phyloP scores from a whole-genome alignment of 2,888 invertebrate species.

The Alcis repandata region DNA sequence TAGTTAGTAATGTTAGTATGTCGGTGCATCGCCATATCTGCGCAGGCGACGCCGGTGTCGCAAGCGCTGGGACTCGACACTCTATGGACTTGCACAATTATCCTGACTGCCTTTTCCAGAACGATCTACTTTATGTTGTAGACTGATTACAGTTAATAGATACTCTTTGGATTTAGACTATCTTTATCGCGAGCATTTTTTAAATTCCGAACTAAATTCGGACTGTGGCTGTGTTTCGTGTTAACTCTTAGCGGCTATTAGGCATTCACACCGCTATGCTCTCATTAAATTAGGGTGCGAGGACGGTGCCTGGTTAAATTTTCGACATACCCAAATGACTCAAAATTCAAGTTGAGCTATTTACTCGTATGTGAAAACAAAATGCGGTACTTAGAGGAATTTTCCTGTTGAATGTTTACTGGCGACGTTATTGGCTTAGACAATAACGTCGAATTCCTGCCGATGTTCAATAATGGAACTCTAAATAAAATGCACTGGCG shows the following conservation, averaged over 20 bases:
- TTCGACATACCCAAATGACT: too few species aligned
- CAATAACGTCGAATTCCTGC: slow-evolving; percentile 30
- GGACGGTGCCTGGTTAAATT: not conserved
- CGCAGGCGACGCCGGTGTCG: slow-evolving; percentile 15
- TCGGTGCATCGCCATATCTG: slow-evolving; percentile 31
- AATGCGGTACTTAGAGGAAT: not conserved
- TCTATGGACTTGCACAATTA: slow-evolving; percentile 35
- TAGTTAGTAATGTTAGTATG: not conserved
- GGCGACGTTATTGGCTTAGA: too few species aligned
- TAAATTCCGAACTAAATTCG: too few species aligned
- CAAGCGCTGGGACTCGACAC: slow-evolving; percentile 23
- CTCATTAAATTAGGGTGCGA: too few species aligned
- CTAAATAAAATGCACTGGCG: slow-evolving; percentile 39
- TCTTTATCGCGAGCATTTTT: too few species aligned
- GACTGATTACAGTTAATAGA: not conserved
- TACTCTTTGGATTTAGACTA: too few species aligned
- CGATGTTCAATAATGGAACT: slow-evolving; percentile 34
- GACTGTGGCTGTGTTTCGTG: too few species aligned
- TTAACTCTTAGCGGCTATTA: too few species aligned
- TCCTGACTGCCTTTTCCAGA: slow-evolving; percentile 33
- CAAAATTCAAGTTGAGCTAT: not conserved
- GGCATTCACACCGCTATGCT: too few species aligned
- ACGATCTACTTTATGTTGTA: not conserved
- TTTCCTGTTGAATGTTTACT: slow-evolving; percentile 35
- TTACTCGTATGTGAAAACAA: not conserved